Conservation (phyloP, 2,797 vertebrate genomes). For the Simalia tracyae region DNA sequence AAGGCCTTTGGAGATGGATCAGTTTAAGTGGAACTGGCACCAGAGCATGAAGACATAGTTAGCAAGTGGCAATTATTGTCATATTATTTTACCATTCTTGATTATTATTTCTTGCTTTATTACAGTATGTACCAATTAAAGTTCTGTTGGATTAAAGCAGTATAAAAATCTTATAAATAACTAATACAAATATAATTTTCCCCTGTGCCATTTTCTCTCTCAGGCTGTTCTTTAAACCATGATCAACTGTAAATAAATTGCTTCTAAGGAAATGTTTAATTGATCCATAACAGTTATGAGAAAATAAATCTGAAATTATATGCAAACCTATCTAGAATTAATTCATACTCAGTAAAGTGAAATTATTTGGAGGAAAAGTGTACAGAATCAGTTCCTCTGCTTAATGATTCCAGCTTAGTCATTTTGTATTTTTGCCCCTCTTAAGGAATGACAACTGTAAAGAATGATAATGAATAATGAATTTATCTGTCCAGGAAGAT, state of each 20-base stretch:
- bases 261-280: neutral
- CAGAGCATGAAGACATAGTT: neutral
- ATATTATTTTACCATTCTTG: neutral
- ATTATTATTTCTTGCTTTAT: neutral
- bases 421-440: neutral
- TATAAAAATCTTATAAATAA: neutral
- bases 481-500: neutral
- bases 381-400: neutral
- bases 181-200: neutral
- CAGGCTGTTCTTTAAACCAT: neutral
- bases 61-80: neutral
- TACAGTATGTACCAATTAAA: neutral
- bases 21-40: neutral
- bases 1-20: neutral
- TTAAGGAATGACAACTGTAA: neutral
- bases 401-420: neutral
- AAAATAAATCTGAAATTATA: neutral
- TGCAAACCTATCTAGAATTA: neutral
- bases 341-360: neutral
- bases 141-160: neutral
- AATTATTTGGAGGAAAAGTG: neutral
- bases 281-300: neutral
- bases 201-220: neutral
- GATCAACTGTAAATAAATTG: neutral
- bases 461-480: neutral